A percentile compares a stretch with the other conserved stretches of the same genome.
Conservation (phyloP, 2,888 invertebrate genomes). For the Exocentrus adspersus region DNA sequence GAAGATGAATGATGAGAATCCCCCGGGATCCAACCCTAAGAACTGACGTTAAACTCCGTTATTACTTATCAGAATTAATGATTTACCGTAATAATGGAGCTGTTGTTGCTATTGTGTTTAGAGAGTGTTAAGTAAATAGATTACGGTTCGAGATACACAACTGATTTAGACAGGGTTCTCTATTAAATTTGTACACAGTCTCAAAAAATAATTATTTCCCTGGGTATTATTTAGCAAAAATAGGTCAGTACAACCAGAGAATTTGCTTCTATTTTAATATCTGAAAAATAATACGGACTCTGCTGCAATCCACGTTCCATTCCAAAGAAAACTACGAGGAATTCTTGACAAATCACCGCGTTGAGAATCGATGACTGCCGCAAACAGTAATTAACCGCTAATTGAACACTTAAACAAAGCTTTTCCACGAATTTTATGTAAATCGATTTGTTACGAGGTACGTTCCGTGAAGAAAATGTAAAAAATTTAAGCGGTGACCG, state of each 20-base stretch:
- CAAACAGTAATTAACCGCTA: background rate
- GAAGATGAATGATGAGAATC: conserved; percentile 16
- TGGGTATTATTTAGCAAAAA: too few species aligned
- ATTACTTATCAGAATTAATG: conserved; percentile 17
- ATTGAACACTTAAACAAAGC: background rate
- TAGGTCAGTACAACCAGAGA: too few species aligned
- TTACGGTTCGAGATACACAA: too few species aligned
- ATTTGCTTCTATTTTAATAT: too few species aligned
- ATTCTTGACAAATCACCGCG: background rate
- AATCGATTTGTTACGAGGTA: background rate
- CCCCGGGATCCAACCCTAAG: conserved; percentile 4
- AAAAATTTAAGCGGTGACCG: background rate
- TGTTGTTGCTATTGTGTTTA: background rate
- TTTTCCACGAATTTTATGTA: background rate
- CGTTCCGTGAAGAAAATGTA: background rate
- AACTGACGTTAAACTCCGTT: conserved; percentile 5
- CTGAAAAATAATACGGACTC: too few species aligned
- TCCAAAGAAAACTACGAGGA: too few species aligned
- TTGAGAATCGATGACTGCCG: background rate
- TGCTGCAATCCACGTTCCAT: too few species aligned
- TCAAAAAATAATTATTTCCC: too few species aligned
- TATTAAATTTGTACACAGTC: too few species aligned
- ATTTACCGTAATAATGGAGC: background rate
- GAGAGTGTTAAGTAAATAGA: too few species aligned
- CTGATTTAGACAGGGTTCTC: too few species aligned